These are phyloP conservation scores for Falco columbarius DNA, from an alignment of 2,797 vertebrate genomes.

Conservation along the genomic window DNA sequence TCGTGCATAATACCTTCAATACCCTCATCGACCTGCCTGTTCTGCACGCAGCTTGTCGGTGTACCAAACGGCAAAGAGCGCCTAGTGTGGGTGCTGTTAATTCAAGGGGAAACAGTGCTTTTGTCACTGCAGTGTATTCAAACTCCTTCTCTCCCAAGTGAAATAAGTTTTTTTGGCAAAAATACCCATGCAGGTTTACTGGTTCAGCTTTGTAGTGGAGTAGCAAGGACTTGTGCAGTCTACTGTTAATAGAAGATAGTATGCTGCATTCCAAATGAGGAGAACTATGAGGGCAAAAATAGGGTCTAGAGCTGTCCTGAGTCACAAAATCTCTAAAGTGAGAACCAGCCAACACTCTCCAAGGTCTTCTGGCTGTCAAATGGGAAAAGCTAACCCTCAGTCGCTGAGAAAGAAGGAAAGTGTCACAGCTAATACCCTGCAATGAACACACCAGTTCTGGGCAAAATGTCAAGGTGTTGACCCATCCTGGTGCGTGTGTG, in stretches of 20 bases:
- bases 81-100: background rate
- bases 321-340: background rate
- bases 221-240: background rate
- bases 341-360: background rate
- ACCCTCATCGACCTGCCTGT: background rate
- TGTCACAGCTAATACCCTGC: background rate
- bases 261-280: background rate
- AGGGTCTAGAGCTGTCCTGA: background rate
- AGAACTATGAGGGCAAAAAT: background rate
- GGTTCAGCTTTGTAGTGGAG: background rate
- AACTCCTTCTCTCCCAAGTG: background rate
- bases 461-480: background rate
- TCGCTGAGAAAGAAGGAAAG: background rate
- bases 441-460: background rate
- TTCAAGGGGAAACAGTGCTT: background rate
- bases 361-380: background rate
- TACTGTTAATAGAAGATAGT: background rate
- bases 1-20: background rate
- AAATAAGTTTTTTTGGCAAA: background rate
- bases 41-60: background rate
- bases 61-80: background rate
- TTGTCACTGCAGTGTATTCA: background rate
- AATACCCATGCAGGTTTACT: background rate
- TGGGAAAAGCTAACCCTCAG: background rate
- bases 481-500: fast-evolving